phyloP scores from a whole-genome alignment of 2,888 invertebrate species.

The Orthosia incerta region DNA sequence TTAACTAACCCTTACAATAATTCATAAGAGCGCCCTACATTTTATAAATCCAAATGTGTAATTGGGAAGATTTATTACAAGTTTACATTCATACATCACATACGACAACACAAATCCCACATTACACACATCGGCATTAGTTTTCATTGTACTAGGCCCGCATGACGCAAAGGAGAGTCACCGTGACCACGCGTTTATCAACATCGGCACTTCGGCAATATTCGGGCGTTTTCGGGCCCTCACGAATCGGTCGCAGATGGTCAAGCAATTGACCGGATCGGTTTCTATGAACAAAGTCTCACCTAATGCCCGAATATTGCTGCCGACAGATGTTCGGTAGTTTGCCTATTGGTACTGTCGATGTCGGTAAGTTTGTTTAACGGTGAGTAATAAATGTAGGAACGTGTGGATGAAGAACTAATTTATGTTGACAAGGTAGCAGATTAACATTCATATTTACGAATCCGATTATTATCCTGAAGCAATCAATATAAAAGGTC shows the following conservation, averaged over 20 bases:
- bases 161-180: constrained; percentile 67
- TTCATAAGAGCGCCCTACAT: constrained; percentile 28
- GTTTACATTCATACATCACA: constrained; percentile 48
- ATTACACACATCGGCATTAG: constrained; percentile 55
- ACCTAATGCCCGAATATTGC: constrained; percentile 81
- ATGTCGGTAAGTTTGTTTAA: constrained; percentile 59
- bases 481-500: neutral
- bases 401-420: neutral
- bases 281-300: constrained; percentile 81
- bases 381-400: constrained; percentile 43
- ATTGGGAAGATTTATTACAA: constrained; percentile 55
- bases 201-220: constrained; percentile 60
- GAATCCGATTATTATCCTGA: neutral
- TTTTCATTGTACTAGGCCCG: constrained; percentile 52
- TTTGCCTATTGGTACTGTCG: constrained; percentile 45
- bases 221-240: constrained; percentile 59
- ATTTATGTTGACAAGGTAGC: neutral
- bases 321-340: constrained; percentile 78
- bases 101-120: constrained; percentile 55
- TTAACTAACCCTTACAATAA: constrained; percentile 24
- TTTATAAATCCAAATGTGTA: constrained; percentile 26
- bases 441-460: neutral
- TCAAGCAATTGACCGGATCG: constrained; percentile 85
- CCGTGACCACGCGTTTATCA: constrained; percentile 77
- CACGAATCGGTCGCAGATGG: constrained; percentile 82